Percentiles rank a stretch among this genome's conserved stretches.
Evolutionary conservation across 1,140 invertebrate species (phyloP).

Genomic region (Elysia chlorotica): DNA sequence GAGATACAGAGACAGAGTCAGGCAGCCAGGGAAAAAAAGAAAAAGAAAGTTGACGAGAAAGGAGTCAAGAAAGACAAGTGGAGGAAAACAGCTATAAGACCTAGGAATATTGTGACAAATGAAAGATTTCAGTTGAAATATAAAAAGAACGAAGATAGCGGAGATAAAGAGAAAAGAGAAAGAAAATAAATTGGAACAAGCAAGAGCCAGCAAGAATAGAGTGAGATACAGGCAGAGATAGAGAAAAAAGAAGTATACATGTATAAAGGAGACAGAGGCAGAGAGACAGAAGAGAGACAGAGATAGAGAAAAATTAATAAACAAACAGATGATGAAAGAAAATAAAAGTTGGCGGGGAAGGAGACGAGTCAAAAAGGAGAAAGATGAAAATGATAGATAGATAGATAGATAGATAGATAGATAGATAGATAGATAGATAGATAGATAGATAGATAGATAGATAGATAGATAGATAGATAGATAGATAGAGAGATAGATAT

Average conservation of each 20-base stretch:
- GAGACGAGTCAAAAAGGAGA: not conserved
- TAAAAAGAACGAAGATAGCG: too few species aligned
- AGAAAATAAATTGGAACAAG: too few species aligned
- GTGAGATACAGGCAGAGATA: too few species aligned
- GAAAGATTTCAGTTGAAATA: too few species aligned
- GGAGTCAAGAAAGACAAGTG: not conserved
- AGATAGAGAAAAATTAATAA: not conserved
- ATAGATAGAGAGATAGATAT: not conserved
- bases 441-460: not conserved
- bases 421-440: constrained; percentile 1
- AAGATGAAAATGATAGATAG: not conserved
- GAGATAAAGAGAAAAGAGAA: too few species aligned
- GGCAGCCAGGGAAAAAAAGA: not conserved
- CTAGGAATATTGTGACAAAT: too few species aligned
- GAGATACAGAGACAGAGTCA: not conserved
- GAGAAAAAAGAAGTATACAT: too few species aligned
- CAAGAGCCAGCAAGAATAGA: too few species aligned
- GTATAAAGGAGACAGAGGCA: too few species aligned
- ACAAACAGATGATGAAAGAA: not conserved
- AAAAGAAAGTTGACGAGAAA: not conserved
- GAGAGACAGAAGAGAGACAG: not conserved
- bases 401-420: not conserved
- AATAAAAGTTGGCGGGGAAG: not conserved
- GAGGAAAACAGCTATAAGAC: not conserved
- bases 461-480: not conserved